These are phyloP conservation scores for Plagodis dolabraria DNA, from an alignment of 2,888 invertebrate species.

Conservation along the genomic window DNA sequence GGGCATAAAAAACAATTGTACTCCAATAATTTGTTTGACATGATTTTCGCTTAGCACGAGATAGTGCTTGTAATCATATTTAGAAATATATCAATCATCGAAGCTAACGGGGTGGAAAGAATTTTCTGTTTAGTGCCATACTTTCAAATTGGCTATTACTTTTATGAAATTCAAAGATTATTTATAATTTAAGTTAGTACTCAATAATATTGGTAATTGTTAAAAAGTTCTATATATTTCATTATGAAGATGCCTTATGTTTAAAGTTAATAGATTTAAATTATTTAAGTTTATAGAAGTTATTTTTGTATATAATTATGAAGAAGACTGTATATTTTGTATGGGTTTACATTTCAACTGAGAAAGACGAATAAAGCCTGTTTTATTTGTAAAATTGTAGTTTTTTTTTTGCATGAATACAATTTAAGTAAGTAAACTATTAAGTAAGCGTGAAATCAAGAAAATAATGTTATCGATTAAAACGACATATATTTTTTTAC, in stretches of 20 bases:
- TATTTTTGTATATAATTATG: constrained; percentile 65
- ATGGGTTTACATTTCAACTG: constrained; percentile 46
- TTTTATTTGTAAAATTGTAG: constrained; percentile 31
- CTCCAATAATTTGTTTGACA: too few relatives aligned
- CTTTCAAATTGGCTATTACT: constrained; percentile 30
- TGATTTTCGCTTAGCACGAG: too few relatives aligned
- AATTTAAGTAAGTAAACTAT: too few relatives aligned
- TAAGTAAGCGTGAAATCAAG: too few relatives aligned
- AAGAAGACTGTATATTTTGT: constrained; percentile 82
- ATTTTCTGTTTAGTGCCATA: constrained; percentile 31
- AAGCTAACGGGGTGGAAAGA: too few relatives aligned
- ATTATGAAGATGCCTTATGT: constrained; percentile 3
- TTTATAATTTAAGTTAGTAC: constrained; percentile 8
- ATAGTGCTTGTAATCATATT: too few relatives aligned
- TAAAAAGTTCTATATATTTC: neutral
- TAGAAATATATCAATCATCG: too few relatives aligned
- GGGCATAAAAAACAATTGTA: too few relatives aligned
- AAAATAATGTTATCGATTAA: too few relatives aligned
- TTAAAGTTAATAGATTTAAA: neutral
- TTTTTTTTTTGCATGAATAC: neutral
- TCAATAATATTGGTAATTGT: neutral
- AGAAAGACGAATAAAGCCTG: constrained; percentile 18
- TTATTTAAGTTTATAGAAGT: constrained; percentile 14
- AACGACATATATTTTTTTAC: too few relatives aligned
- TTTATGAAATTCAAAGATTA: constrained; percentile 33